Evolutionary conservation across 2,888 invertebrate species (phyloP), one percentile per base, ranked within the genome.

Genomic region (Tipula lateralis): DNA sequence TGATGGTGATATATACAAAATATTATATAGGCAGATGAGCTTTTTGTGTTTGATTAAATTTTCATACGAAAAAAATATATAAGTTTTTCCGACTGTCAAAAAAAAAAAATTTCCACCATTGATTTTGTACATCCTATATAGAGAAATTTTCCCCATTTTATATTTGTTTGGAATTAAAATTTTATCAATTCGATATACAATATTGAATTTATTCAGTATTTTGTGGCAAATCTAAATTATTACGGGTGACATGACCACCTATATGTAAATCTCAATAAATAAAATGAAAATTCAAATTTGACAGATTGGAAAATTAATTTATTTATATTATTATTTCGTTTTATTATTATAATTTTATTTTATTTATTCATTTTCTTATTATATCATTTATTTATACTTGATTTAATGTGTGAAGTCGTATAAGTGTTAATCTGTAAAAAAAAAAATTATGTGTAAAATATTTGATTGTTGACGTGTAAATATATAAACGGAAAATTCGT

Each of bases 261-360:
- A 32, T 32, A 39, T 1, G 13, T 39, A 39, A 50, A 19, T 50
- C 66, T 24, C 66, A 66, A 66, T 24, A 66, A 24, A 66, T 24
- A 13, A 66, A 24, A 66, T 66, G 66, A 66, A 66, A 66, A 66
- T 24, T 9, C 66, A 66, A 66, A 66, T 66, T 66, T 66, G 66
- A 66, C 66, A 66, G 66, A 66, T 66, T 66, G 66, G 24, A 66
- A 66, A 66, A 66, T 66, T 44, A 4, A 66, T 66, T 66, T 66
- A 66, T 66, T 24, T 24, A n/a, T 44, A 13, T 66, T n/a, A 66
- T 39, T n/a, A 13, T 66, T 66, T n/a, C 16, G 2, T 36, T n/a
- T n/a, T n/a, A n/a, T n/a, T n/a, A n/a, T n/a, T 32, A n/a, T 44
- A 44, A 44, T 44, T 44, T 44, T 44, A 2, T 66, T 66, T 24